A percentile compares a stretch with the other conserved stretches of the same genome.
These are phyloP conservation scores for Trogon surrucura DNA, from an alignment of 2,113 vertebrate species.

Conservation along the genomic window DNA sequence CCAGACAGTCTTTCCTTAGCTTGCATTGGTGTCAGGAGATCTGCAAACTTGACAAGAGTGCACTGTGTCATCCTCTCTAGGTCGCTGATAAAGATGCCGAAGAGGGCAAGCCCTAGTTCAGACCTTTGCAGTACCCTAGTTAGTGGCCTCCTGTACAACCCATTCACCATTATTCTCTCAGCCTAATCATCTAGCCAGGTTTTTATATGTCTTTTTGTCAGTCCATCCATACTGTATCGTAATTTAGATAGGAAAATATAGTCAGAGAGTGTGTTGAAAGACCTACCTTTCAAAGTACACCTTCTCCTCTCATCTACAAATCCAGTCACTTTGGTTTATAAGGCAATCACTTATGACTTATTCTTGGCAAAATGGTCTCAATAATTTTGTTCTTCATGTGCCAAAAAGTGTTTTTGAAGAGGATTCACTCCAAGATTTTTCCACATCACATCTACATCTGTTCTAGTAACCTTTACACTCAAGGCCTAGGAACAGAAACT, in stretches of 20 bases:
- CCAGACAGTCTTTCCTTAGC: neutral
- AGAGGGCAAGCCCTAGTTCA: neutral
- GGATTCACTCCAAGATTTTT: neutral
- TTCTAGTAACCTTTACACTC: neutral
- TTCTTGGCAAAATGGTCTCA: neutral
- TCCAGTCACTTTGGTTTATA: neutral
- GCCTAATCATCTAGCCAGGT: neutral
- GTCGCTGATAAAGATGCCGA: neutral
- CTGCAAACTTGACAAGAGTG: neutral
- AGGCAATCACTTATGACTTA: neutral
- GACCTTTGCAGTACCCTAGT: neutral
- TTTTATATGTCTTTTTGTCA: neutral
- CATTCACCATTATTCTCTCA: neutral
- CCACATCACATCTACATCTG: neutral
- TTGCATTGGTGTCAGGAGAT: neutral
- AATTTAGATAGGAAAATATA: neutral
- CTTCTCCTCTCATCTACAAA: neutral
- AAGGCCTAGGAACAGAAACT: neutral
- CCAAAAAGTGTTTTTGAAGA: neutral
- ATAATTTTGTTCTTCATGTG: neutral
- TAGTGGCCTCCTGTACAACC: neutral
- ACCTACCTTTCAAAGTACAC: neutral
- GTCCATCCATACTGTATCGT: neutral
- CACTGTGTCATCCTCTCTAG: neutral
- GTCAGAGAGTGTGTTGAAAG: neutral